Evolutionary conservation across 2,113 vertebrate genomes (phyloP).

Genomic region (Embiotoca jacksoni): DNA sequence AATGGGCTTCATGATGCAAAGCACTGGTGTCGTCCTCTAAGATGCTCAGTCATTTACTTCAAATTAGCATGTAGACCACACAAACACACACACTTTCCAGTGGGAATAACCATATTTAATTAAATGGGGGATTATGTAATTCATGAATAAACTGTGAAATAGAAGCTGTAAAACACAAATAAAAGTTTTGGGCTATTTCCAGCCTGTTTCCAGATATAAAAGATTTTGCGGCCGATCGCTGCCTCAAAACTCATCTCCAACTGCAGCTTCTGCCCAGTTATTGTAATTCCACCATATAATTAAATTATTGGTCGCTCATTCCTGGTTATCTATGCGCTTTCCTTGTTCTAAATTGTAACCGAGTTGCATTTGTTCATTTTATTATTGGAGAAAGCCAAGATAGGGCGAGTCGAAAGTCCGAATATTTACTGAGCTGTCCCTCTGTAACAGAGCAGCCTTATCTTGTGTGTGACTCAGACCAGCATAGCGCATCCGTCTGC

Average conservation of each 20-base stretch:
- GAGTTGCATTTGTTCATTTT: slow-evolving; percentile 27
- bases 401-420: slow-evolving; percentile 9
- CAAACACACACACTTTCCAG: slow-evolving; percentile 9
- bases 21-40: slow-evolving; percentile 3
- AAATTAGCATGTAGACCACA: slow-evolving; percentile 50
- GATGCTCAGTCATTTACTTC: slow-evolving; percentile 36
- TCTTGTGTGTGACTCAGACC: slow-evolving; percentile 38
- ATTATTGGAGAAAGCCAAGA: slow-evolving; percentile 50
- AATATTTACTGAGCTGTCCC: slow-evolving; percentile 4
- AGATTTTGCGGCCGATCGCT: slow-evolving; percentile 3
- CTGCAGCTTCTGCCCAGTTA: slow-evolving; percentile 11
- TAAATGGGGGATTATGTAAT: slow-evolving; percentile 54
- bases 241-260: slow-evolving; percentile 15
- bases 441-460: slow-evolving; percentile 25
- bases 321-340: slow-evolving; percentile 7
- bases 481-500: neutral
- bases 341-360: slow-evolving; percentile 18
- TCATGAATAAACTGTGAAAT: slow-evolving; percentile 69
- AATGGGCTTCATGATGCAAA: neutral
- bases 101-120: slow-evolving; percentile 41
- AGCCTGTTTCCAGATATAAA: slow-evolving; percentile 14
- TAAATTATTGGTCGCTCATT: slow-evolving; percentile 31
- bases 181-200: slow-evolving; percentile 34
- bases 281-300: slow-evolving; percentile 30
- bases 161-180: slow-evolving; percentile 56